Conservation (phyloP, 1,140 invertebrate species). For the Drosophila varians region DNA sequence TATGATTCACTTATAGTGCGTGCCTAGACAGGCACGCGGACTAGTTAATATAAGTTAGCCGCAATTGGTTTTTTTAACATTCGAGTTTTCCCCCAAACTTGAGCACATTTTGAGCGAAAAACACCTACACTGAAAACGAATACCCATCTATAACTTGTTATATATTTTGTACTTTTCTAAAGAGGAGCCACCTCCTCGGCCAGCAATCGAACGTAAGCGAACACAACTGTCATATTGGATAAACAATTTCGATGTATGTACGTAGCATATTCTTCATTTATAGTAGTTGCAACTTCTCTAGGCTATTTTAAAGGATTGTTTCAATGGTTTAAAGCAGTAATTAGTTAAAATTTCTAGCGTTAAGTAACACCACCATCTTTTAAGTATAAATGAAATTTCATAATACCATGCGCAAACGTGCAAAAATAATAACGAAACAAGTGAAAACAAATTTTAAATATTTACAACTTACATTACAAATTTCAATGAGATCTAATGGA, state of each 20-base stretch:
- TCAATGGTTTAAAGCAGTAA: slow-evolving; percentile 73
- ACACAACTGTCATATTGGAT: slow-evolving; percentile 80
- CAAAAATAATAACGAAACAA: slow-evolving; percentile 52
- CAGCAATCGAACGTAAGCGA: slow-evolving; percentile 73
- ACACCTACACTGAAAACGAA: slow-evolving; percentile 36
- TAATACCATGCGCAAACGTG: slow-evolving; percentile 45
- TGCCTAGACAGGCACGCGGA: slow-evolving; percentile 19
- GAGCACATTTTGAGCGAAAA: slow-evolving; percentile 62
- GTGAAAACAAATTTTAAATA: slow-evolving; percentile 69
- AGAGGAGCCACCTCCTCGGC: slow-evolving; percentile 17
- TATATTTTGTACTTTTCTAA: slow-evolving; percentile 70
- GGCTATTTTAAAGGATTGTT: slow-evolving; percentile 76
- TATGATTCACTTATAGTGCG: slow-evolving; percentile 10
- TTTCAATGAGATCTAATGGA: slow-evolving; percentile 76
- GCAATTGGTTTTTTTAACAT: slow-evolving; percentile 61
- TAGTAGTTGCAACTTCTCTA: slow-evolving; percentile 77
- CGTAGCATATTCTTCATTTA: slow-evolving; percentile 70
- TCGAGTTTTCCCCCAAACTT: slow-evolving; percentile 51
- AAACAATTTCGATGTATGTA: slow-evolving; percentile 75
- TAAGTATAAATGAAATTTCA: slow-evolving; percentile 70
- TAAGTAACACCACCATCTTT: slow-evolving; percentile 45
- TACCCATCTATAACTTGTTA: slow-evolving; percentile 58
- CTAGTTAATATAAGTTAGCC: slow-evolving; percentile 75
- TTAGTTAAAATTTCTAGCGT: slow-evolving; percentile 76
- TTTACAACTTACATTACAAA: slow-evolving; percentile 78